Evolutionary conservation across 2,888 invertebrate species (phyloP).

Genomic region (Leptogaster cylindrica): DNA sequence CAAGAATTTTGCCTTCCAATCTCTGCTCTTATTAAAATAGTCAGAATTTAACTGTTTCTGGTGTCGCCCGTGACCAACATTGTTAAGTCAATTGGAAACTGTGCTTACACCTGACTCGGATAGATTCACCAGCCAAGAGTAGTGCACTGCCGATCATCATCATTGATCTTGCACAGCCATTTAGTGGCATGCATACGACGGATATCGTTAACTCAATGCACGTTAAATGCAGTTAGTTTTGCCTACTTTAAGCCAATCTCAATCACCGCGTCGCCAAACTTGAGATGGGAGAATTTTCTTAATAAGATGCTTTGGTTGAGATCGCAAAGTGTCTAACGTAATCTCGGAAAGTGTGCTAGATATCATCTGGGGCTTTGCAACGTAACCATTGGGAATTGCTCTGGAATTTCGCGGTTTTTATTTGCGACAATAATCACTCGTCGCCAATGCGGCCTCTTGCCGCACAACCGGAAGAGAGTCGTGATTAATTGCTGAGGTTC

Average conservation of each 20-base stretch:
- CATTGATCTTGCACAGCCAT: constrained; percentile 9
- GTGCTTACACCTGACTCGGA: too few relatives aligned
- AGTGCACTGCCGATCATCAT: neutral
- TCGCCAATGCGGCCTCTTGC: too few relatives aligned
- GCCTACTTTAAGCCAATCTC: constrained; percentile 17
- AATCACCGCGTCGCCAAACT: constrained; percentile 8
- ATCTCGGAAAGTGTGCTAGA: constrained; percentile 28
- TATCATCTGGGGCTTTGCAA: too few relatives aligned
- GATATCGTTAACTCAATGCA: neutral
- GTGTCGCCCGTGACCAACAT: too few relatives aligned
- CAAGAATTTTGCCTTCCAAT: constrained; percentile 22
- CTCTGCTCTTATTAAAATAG: constrained; percentile 18
- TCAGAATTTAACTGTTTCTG: constrained; percentile 45
- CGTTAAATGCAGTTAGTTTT: constrained; percentile 27
- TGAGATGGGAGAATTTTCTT: constrained; percentile 10
- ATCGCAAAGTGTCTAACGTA: constrained; percentile 24
- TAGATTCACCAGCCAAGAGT: too few relatives aligned
- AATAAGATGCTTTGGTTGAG: too few relatives aligned
- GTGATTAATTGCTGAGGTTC: neutral
- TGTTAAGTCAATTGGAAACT: too few relatives aligned
- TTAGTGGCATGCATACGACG: neutral
- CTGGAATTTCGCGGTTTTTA: too few relatives aligned
- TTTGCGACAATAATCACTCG: too few relatives aligned
- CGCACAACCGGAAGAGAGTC: too few relatives aligned
- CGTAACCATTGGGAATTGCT: too few relatives aligned